Conservation (phyloP, 2,797 vertebrate species). For the Gymnothorax reevesii region DNA sequence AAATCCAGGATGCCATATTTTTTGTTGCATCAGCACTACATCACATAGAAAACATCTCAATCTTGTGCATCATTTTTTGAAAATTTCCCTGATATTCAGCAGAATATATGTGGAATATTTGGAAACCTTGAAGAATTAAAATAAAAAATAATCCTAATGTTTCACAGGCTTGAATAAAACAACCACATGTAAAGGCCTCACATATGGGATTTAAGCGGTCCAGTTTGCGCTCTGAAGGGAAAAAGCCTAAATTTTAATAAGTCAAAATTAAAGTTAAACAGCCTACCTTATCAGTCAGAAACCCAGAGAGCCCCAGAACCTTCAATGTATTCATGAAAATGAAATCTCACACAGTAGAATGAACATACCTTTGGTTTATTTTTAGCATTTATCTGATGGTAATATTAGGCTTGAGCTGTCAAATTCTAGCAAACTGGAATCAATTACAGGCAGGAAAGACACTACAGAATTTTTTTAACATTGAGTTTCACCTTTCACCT, state of each 20-base stretch:
- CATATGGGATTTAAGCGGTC: too few species aligned
- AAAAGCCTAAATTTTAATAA: background rate
- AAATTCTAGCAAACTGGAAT: conserved; percentile 26
- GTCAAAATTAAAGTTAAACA: background rate
- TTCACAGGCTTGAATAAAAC: too few species aligned
- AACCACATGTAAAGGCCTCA: too few species aligned
- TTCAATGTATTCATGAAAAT: conserved; percentile 12
- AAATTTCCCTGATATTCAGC: too few species aligned
- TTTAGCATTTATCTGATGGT: conserved; percentile 18
- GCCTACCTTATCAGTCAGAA: background rate
- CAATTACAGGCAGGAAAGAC: conserved; percentile 26
- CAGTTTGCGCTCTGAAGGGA: background rate
- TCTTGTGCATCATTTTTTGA: too few species aligned
- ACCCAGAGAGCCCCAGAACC: background rate
- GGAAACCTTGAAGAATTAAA: too few species aligned
- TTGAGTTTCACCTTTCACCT: conserved; percentile 27
- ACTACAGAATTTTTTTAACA: conserved; percentile 31
- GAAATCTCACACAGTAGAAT: background rate
- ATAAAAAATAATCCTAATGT: too few species aligned
- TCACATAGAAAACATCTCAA: too few species aligned
- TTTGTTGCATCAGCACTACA: too few species aligned
- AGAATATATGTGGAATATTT: too few species aligned
- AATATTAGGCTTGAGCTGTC: conserved; percentile 13
- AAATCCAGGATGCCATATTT: too few species aligned
- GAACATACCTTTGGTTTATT: conserved; percentile 17